Evolutionary conservation across 92 coral and sea anemone genomes (phyloP).

Genomic region (Zoanthus sansibaricus): DNA sequence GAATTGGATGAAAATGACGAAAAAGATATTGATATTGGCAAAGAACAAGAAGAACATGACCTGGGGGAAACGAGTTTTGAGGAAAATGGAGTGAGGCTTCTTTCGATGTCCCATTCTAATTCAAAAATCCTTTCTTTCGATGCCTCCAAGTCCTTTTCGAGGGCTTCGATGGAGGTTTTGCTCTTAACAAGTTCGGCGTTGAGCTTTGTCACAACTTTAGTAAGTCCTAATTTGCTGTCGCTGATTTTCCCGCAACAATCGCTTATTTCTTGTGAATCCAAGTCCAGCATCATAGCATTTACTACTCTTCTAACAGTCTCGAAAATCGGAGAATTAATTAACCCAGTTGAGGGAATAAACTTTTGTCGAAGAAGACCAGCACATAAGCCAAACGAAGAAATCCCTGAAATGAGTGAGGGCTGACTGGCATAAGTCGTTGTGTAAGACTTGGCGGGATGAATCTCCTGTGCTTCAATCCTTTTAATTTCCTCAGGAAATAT

Average conservation of each 20-base stretch:
- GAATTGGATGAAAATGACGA: too few relatives aligned
- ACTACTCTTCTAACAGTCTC: background rate
- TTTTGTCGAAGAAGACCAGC: background rate
- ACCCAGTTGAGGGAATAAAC: background rate
- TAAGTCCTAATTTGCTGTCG: background rate
- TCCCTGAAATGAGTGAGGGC: background rate
- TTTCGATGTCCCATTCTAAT: too few relatives aligned
- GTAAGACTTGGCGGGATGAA: background rate
- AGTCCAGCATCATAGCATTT: background rate
- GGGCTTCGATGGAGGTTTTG: too few relatives aligned
- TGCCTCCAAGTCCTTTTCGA: too few relatives aligned
- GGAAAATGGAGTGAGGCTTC: too few relatives aligned
- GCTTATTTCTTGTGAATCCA: background rate
- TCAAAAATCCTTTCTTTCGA: too few relatives aligned
- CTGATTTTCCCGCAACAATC: background rate
- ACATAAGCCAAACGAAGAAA: slow-evolving; percentile 7
- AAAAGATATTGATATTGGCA: background rate
- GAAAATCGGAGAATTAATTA: background rate
- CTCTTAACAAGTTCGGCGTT: background rate
- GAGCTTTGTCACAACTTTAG: background rate
- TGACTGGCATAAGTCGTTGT: background rate
- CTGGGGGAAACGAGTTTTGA: too few relatives aligned
- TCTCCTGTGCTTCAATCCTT: background rate
- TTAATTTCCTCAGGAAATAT: background rate
- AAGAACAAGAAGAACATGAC: background rate